Conservation (phyloP, 92 coral and sea anemone species). For the Galaxea fascicularis region DNA sequence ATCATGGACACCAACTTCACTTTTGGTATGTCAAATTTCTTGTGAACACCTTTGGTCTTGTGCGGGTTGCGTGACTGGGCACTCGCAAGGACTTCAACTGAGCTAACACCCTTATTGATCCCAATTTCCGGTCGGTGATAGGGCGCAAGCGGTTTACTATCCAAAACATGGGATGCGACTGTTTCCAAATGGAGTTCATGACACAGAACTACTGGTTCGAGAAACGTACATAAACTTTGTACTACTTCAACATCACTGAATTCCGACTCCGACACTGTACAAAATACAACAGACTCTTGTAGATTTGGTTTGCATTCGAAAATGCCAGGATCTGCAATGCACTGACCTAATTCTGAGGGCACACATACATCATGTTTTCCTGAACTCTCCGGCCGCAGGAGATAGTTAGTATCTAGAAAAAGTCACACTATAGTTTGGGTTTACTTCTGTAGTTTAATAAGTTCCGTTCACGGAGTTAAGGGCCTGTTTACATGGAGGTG, state of each 20-base stretch:
- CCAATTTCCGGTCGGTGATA: not conserved
- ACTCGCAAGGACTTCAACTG: no score
- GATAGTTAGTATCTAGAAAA: no score
- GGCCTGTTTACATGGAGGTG: no score
- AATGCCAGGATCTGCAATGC: not conserved
- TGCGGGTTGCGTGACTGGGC: not conserved
- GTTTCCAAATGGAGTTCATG: not conserved
- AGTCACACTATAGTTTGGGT: no score
- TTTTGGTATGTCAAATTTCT: not conserved
- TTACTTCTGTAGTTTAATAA: no score
- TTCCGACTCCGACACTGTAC: not conserved
- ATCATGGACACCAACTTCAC: no score
- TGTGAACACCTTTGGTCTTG: not conserved
- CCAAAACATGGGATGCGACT: not conserved
- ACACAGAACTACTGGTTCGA: conserved; percentile 4
- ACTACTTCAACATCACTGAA: not conserved
- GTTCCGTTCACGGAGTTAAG: no score
- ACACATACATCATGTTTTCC: no score
- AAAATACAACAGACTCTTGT: not conserved
- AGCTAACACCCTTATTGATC: not conserved
- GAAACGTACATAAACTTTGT: not conserved
- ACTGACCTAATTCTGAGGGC: not conserved
- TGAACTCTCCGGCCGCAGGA: no score
- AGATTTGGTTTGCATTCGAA: not conserved
- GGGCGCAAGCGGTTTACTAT: not conserved